Evolutionary conservation across 2,797 vertebrate species (phyloP).

Genomic region (Cephalopachus bancanus): DNA sequence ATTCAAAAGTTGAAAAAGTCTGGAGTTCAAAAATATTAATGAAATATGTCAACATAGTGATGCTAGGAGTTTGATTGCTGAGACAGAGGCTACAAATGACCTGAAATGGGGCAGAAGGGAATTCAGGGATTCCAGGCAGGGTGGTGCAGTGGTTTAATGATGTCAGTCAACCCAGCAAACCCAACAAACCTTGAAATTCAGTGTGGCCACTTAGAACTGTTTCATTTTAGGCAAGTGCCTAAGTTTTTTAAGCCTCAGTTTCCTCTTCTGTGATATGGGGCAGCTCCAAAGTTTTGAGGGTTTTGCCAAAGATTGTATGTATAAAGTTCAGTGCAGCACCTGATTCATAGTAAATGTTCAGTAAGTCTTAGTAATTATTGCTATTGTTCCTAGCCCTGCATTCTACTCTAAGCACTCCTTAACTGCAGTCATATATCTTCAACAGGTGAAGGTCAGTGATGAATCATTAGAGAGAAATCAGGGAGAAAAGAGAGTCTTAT

Average conservation of each 20-base stretch:
- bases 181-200: background rate
- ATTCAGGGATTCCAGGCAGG: background rate
- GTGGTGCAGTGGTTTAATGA: background rate
- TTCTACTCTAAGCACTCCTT: background rate
- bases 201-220: background rate
- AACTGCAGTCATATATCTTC: background rate
- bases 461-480: background rate
- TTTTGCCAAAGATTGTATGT: background rate
- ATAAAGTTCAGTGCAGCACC: background rate
- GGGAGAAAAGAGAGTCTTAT: background rate
- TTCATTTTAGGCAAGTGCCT: background rate
- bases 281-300: background rate
- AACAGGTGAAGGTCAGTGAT: too few species aligned
- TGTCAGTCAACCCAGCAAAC: background rate
- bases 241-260: background rate
- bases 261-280: background rate
- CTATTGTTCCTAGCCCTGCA: background rate
- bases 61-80: background rate
- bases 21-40: slow-evolving; percentile 28
- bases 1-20: slow-evolving; percentile 7
- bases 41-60: background rate
- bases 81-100: background rate
- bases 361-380: background rate
- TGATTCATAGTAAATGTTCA: background rate
- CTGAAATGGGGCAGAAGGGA: background rate